Percentiles rank a stretch among this genome's conserved stretches.
Evolutionary conservation across 2,797 vertebrate genomes (phyloP).

Genomic region (Siniperca scherzeri): DNA sequence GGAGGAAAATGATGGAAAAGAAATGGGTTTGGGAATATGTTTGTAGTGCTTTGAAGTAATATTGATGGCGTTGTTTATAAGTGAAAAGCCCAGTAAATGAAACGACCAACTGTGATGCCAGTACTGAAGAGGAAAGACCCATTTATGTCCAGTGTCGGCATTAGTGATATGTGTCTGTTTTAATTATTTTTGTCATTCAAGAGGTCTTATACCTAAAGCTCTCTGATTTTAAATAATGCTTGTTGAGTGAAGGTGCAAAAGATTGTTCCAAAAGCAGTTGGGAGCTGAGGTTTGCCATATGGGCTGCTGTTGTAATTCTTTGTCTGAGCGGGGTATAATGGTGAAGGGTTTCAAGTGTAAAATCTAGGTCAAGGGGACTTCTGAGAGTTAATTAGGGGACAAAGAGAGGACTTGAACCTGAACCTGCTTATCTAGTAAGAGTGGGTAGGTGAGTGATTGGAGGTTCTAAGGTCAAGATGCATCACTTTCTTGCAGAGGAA

Average conservation of each 20-base stretch:
- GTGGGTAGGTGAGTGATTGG: conserved; percentile 31
- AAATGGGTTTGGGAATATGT: conserved; percentile 49
- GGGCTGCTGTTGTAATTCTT: conserved; percentile 17
- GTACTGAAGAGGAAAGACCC: conserved; percentile 21
- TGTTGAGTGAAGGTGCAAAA: conserved; percentile 17
- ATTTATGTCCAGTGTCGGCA: conserved; percentile 12
- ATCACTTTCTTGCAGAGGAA: conserved; percentile 20
- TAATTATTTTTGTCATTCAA: conserved; percentile 38
- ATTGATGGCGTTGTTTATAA: conserved; percentile 52
- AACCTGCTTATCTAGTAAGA: conserved; percentile 52
- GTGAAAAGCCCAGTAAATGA: conserved; percentile 45
- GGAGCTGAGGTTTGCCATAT: conserved; percentile 12
- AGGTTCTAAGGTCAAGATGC: conserved; percentile 57
- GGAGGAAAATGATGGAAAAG: conserved; percentile 54
- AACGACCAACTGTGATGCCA: conserved; percentile 32
- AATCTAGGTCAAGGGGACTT: conserved; percentile 62
- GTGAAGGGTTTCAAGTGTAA: conserved; percentile 55
- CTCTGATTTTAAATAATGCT: conserved; percentile 24
- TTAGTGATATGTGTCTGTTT: background rate
- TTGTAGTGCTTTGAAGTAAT: conserved; percentile 72
- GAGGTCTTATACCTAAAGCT: conserved; percentile 19
- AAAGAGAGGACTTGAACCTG: conserved; percentile 62
- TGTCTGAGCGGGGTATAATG: conserved; percentile 7
- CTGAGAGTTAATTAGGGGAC: conserved; percentile 68
- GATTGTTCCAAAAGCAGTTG: conserved; percentile 6